phyloP scores from a whole-genome alignment of 2,113 vertebrate species.

The Hyaena hyaena region DNA sequence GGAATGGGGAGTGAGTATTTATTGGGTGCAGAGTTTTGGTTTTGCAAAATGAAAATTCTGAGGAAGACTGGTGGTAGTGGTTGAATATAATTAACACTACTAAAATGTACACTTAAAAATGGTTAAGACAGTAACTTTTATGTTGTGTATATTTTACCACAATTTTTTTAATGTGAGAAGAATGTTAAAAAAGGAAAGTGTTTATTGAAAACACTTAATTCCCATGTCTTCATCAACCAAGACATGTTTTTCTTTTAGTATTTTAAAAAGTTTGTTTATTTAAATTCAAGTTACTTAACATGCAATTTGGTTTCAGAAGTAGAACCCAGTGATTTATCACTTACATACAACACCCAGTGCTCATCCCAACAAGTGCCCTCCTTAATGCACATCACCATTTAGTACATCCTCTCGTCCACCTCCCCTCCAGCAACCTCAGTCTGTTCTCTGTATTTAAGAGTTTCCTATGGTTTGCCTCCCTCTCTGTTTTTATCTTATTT shows the following conservation, averaged over 20 bases:
- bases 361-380: no score
- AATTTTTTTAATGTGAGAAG: background rate
- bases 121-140: background rate
- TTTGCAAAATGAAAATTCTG: background rate
- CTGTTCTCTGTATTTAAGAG: no score
- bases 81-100: background rate
- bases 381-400: no score
- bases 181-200: background rate
- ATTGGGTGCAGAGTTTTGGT: background rate
- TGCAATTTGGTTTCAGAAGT: no score
- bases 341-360: no score
- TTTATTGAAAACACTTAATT: background rate
- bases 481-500: no score
- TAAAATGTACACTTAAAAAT: background rate
- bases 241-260: background rate
- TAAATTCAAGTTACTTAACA: no score
- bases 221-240: background rate
- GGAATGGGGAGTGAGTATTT: background rate
- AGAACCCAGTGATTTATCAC: no score
- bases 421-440: no score
- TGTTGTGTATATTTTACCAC: background rate
- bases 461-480: no score
- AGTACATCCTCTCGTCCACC: no score
- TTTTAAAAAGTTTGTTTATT: no score
- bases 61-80: background rate